These are phyloP conservation scores for Sesia bembeciformis DNA, from an alignment of 2,888 invertebrate species.

Conservation along the genomic window DNA sequence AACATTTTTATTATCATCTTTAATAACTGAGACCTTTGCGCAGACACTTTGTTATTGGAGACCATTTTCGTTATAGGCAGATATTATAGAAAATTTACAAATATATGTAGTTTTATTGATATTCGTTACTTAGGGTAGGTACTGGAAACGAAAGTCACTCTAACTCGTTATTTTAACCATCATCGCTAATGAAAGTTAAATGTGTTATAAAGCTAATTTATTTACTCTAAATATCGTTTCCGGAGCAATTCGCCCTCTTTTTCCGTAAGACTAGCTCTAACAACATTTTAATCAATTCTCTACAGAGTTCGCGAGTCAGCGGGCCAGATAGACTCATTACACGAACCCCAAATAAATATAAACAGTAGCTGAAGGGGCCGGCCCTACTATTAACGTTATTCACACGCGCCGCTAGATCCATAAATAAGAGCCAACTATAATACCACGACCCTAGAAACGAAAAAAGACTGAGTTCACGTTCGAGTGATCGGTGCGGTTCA, in stretches of 20 bases:
- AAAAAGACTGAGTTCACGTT: conserved; percentile 56
- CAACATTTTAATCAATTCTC: conserved; percentile 74
- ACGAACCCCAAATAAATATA: conserved; percentile 71
- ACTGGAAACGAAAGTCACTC: too few species aligned
- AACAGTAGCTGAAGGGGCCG: conserved; percentile 66
- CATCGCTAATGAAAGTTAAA: conserved; percentile 20
- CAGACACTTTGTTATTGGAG: too few species aligned
- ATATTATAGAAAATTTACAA: too few species aligned
- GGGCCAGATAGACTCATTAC: conserved; percentile 71
- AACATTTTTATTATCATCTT: too few species aligned
- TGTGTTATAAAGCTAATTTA: conserved; percentile 42
- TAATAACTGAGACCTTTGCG: too few species aligned
- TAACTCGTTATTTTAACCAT: too few species aligned
- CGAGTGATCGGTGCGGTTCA: conserved; percentile 58
- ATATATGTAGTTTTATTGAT: too few species aligned
- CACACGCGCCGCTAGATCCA: conserved; percentile 68
- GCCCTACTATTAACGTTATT: conserved; percentile 70
- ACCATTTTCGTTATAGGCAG: too few species aligned
- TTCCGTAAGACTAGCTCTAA: conserved; percentile 66
- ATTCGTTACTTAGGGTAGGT: too few species aligned
- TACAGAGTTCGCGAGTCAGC: conserved; percentile 71
- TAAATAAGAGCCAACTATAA: conserved; percentile 62
- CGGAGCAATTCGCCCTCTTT: conserved; percentile 46
- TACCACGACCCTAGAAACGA: conserved; percentile 49
- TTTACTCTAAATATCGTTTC: conserved; percentile 50